Evolutionary conservation across 2,888 invertebrate species (phyloP).

Genomic region (Cacoxenus indagator): DNA sequence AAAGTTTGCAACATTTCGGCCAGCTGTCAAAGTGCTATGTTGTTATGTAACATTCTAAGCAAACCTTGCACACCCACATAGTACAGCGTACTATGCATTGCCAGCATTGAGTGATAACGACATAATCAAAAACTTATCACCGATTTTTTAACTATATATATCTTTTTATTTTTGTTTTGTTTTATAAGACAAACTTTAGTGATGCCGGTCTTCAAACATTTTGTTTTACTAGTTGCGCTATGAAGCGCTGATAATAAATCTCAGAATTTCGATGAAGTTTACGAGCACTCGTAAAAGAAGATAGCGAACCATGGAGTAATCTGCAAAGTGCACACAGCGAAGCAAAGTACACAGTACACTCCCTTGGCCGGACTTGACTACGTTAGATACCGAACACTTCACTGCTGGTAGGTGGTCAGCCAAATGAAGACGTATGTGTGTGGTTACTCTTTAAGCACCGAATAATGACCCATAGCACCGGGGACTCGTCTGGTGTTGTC

Average conservation of each 20-base stretch:
- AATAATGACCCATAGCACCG: not conserved
- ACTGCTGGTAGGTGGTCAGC: not conserved
- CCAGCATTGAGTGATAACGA: not conserved
- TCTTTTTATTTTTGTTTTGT: not conserved
- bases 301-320: slow-evolving; percentile 21
- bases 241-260: slow-evolving; percentile 55
- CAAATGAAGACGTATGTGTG: slow-evolving; percentile 4
- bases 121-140: not conserved
- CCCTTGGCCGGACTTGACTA: not conserved
- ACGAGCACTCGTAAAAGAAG: slow-evolving; percentile 55
- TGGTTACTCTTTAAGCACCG: slow-evolving; percentile 10
- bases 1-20: not conserved
- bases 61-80: not conserved
- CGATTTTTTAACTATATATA: not conserved
- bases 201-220: no score
- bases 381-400: not conserved
- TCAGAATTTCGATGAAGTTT: slow-evolving; percentile 55
- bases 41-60: not conserved
- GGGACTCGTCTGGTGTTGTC: not conserved
- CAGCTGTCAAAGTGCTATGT: not conserved
- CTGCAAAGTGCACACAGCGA: not conserved
- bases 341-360: not conserved
- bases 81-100: no score
- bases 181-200: not conserved
- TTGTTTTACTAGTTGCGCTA: no score